Conservation (phyloP, 2,888 invertebrate genomes). For the Trissolcus brochymenae region DNA sequence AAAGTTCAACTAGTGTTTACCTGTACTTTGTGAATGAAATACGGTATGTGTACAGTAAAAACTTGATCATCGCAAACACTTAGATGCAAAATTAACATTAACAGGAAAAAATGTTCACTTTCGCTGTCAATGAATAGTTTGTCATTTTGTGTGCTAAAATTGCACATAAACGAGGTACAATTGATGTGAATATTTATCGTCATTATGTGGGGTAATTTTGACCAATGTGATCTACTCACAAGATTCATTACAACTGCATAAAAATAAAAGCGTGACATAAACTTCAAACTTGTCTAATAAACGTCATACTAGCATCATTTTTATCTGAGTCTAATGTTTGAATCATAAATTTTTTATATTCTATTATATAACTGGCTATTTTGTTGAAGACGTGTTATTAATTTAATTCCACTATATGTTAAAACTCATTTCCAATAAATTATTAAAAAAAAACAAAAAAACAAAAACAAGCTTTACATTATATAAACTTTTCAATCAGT, state of each 20-base stretch:
- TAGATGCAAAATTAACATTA: background rate
- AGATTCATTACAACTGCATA: background rate
- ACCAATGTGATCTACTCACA: background rate
- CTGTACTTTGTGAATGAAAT: no score
- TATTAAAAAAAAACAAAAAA: no score
- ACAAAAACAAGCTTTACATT: no score
- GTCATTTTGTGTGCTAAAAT: background rate
- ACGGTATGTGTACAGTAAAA: no score
- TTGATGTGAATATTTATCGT: slow-evolving; percentile 1
- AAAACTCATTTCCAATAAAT: no score
- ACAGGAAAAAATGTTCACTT: background rate
- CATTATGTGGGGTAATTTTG: slow-evolving; percentile 1
- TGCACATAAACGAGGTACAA: background rate
- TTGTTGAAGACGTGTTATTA: background rate
- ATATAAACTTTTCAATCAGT: no score
- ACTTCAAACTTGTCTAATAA: slow-evolving; percentile 6
- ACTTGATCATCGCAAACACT: no score
- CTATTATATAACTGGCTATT: background rate
- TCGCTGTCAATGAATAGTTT: background rate
- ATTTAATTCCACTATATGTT: background rate
- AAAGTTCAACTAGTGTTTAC: no score
- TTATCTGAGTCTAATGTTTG: background rate
- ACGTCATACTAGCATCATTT: background rate
- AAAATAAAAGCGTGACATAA: background rate
- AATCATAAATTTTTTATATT: slow-evolving; percentile 1